Evolutionary conservation across 2,113 vertebrate genomes (phyloP).

Genomic region (Salminus brasiliensis): DNA sequence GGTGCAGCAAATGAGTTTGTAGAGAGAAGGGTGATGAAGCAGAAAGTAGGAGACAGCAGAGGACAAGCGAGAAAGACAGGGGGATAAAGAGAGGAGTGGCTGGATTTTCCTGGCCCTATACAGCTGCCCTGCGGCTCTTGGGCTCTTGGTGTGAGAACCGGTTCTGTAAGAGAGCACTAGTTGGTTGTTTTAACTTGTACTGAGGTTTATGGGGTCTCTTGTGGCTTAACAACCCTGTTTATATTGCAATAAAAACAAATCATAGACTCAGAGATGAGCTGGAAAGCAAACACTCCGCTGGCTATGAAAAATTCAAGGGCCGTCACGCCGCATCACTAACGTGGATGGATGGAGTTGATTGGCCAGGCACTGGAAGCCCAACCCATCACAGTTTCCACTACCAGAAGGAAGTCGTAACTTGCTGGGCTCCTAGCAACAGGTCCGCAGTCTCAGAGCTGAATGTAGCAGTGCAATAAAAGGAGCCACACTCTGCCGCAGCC

Average conservation of each 20-base stretch:
- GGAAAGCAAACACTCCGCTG: slow-evolving; percentile 56
- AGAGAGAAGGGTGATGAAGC: slow-evolving; percentile 8
- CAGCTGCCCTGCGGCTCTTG: too few relatives aligned
- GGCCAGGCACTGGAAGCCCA: slow-evolving; percentile 27
- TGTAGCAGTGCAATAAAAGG: background rate
- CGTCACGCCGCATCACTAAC: slow-evolving; percentile 22
- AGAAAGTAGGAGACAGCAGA: slow-evolving; percentile 29
- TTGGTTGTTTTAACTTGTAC: background rate
- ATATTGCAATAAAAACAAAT: slow-evolving; percentile 31
- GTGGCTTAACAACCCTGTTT: background rate
- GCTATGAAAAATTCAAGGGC: slow-evolving; percentile 43
- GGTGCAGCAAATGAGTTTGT: slow-evolving; percentile 28
- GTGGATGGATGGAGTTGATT: slow-evolving; percentile 30
- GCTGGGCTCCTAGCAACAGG: slow-evolving; percentile 24
- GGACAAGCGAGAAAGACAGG: background rate
- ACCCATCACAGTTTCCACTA: slow-evolving; percentile 45
- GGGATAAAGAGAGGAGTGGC: background rate
- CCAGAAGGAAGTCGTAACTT: slow-evolving; percentile 30
- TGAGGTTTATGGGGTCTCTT: background rate
- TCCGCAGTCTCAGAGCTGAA: too few relatives aligned
- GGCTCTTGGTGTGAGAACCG: background rate
- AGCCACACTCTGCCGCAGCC: background rate
- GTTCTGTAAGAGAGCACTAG: background rate
- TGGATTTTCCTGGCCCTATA: background rate
- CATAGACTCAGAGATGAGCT: slow-evolving; percentile 32